Base-by-base conservation (phyloP, 2,888 invertebrate species). In the Pantelozetes paolii region DNA sequence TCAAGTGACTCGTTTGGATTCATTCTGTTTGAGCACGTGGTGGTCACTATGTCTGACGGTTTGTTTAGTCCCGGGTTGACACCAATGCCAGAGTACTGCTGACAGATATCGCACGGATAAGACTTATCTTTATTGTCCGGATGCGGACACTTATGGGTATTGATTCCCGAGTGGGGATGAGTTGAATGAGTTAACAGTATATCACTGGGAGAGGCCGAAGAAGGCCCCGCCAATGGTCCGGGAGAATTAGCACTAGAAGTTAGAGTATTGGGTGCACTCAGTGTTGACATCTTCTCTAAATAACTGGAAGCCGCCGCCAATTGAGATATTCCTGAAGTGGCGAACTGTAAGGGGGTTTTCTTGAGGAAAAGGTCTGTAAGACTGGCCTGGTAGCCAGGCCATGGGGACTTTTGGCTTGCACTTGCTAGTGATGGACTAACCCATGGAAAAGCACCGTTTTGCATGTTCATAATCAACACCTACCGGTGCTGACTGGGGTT, bases 371-470 rank as follows among this genome's bases (percentile, higher is more conserved):
- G 76, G 72, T 78, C 77, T 23, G 77, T 78, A 1, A 78, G 75
- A 76, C 77, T 78, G 71, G 77, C 77, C 74, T 78, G 78, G 54
- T 78, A 78, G 70, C 78, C 78, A 57, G 77, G 77, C 71, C 76
- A 77, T 75, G 76, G 77, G 40, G 77, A 77, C 72, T 76, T 77
- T 71, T 77, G 77, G 26, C 26, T 36, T 15, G 57, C 28, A 30
- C 76, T 74, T 18, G 62, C 62, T 13, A 78, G 73, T 45, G 77
- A 76, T 26, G 78, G 74, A 28, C 77, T 75, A 74, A 78, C 77
- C 78, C 78, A 78, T 45, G 78, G 77, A 76, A 77, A 78, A 70
- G 77, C 75, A 72, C 77, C 77, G 77, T 77, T 78, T 77, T 78
- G 78, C 78, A 78, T 78, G 74, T 32, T 76, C 50, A n/a, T 54